Conservation (phyloP, 2,113 vertebrate genomes). For the Rhinichthys klamathensis region DNA sequence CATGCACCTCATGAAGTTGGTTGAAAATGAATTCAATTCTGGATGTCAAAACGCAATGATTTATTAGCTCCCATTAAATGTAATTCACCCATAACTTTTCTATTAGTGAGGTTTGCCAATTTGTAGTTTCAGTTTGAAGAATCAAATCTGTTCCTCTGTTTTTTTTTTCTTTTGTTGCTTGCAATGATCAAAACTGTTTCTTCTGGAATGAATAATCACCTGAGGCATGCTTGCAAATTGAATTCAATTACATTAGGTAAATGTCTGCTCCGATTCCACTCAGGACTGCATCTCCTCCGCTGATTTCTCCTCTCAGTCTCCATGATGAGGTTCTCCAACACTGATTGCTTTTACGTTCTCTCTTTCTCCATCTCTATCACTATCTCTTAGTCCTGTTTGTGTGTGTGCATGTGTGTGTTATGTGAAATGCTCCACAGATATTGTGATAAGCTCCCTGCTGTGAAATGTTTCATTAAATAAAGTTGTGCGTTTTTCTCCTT, state of each 20-base stretch:
- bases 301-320: constrained; percentile 42
- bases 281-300: constrained; percentile 13
- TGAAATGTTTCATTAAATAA: constrained; percentile 58
- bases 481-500: constrained; percentile 20
- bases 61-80: constrained; percentile 1
- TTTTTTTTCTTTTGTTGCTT: background rate
- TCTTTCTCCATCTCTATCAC: constrained; percentile 37
- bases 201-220: constrained; percentile 41
- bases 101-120: background rate
- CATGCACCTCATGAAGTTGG: background rate
- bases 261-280: constrained; percentile 34
- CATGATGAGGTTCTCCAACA: constrained; percentile 35
- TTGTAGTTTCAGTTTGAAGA: constrained; percentile 9
- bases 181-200: constrained; percentile 9
- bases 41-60: constrained; percentile 10
- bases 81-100: constrained; percentile 14
- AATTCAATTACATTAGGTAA: constrained; percentile 38
- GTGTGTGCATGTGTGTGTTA: constrained; percentile 3
- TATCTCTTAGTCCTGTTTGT: constrained; percentile 20
- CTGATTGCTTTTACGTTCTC: constrained; percentile 40
- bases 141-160: background rate
- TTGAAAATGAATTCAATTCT: background rate
- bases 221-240: constrained; percentile 40
- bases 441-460: constrained; percentile 50
- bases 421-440: constrained; percentile 22